Evolutionary conservation across 1,140 invertebrate genomes (phyloP), one percentile per base, ranked within the genome.

Genomic region (Ostrea denselamellosa): DNA sequence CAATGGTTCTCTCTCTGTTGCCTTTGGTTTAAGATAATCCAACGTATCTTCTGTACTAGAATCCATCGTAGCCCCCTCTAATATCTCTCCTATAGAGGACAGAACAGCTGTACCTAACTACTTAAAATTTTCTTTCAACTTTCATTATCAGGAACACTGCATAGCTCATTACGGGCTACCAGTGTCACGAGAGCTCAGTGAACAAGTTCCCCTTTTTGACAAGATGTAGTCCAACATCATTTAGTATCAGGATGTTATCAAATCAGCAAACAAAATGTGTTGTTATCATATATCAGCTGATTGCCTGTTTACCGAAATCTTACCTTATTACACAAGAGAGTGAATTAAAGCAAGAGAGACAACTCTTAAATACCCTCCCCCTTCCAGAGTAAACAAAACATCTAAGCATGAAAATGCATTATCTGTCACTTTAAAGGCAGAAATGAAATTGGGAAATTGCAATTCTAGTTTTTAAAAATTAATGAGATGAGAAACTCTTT

Each of bases 41-140:
- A 83, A n/a, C n/a, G 68, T 22, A 77, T 77, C 68, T 77, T 77
- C 68, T 14, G 68, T 28, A 77, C 68, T 77, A 28, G 68, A 77
- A 28, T 77, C 68, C 25, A 77, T 14, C 25, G 22, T 77, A 22
- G 28, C 28, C 28, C 22, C 25, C 68, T 22, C 28, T 77, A 28
- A 34, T 77, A 62, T 62, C 25, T 34, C 68, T 77, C 68, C 28
- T 68, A 0, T 10, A 68, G 65, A 44, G 65, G n/a, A 68, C 22
- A 68, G 8, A n/a, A 22, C 19, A 68, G 22, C 25, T 28, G 28
- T 77, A 2, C 28, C 28, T 28, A 1, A 62, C 10, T 25, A 25
- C 25, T 12, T 68, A 14, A 22, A 44, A 44, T 44, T 44, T 44
- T 5, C 5, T 44, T 44, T 44, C 34, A 1, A 44, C 5, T 44